Base-by-base conservation (phyloP, 2,113 vertebrate genomes). In the Marmota flaviventris region DNA sequence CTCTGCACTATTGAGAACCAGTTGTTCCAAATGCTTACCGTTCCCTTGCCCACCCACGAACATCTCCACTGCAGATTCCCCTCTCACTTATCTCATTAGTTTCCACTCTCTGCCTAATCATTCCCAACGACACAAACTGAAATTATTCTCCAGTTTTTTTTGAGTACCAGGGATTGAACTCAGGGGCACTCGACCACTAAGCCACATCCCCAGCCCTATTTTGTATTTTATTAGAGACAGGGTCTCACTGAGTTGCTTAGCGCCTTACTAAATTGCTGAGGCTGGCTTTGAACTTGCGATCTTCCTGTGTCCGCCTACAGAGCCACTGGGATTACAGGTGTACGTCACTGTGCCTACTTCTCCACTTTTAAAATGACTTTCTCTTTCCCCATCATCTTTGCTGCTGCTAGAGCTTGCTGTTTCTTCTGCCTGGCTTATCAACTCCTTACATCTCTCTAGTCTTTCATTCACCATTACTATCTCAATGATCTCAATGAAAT, bases 331-430 rank as follows among this genome's bases (percentile, higher is more conserved):
- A 45, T 45, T 45, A 45, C 45, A 9, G 45, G 45, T 45, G 45
- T 45, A 1, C 1, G 8, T 8, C 45, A 45, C 45, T 1, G 45
- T 45, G 45, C 45, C 45, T 61, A 69, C 37, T 78, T 73, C 32
- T 51, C 32, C 17, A 48, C 12, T 53, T 94, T 45, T 48, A 70
- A 93, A 78, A 61, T 51, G n/a, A 42, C 42, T 4, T 65, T 70
- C 83, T 61, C 77, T 77, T 65, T 92, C n/a, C 61, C 73, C n/a
- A 56, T 56, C 5, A 72, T 39, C 73, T 94, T 87, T 93, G 48
- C 37, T 86, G 12, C 58, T 78, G 63, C 58, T 87, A 16, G 27
- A 1, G 76, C 25, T 51, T 91, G 56, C 29, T 63, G 20, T 72
- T 89, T 45, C 7, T 42, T 77, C 42, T 78, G 5, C 77, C 34